These are phyloP conservation scores for Ctenosaura bakeri DNA, from an alignment of 2,797 vertebrate species.

Conservation along the genomic window DNA sequence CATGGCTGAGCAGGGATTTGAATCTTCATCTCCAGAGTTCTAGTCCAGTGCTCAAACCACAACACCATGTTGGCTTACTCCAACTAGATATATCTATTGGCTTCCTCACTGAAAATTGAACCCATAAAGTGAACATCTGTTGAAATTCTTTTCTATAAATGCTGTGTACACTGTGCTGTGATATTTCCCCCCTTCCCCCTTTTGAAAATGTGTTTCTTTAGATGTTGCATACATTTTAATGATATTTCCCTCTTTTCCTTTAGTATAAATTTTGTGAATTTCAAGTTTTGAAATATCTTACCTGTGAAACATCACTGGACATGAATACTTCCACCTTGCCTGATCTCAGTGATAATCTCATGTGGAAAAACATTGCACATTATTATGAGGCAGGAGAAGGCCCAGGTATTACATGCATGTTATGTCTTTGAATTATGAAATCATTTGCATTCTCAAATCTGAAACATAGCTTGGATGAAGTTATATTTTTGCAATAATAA, in stretches of 20 bases:
- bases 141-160: too few relatives aligned
- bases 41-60: too few relatives aligned
- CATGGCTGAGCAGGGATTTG: too few relatives aligned
- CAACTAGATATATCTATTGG: not conserved
- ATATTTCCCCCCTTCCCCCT: too few relatives aligned
- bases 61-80: not conserved
- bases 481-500: too few relatives aligned
- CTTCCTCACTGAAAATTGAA: not conserved
- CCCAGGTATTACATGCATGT: slow-evolving; percentile 60
- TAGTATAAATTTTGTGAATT: slow-evolving; percentile 55
- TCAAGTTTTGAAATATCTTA: slow-evolving; percentile 61
- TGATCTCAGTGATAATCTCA: slow-evolving; percentile 71
- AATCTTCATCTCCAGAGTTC: too few relatives aligned
- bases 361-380: slow-evolving; percentile 74
- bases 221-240: not conserved
- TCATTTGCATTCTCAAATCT: not conserved
- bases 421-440: slow-evolving; percentile 16
- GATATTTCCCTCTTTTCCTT: not conserved
- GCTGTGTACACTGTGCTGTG: too few relatives aligned
- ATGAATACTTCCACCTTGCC: slow-evolving; percentile 68
- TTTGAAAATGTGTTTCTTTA: not conserved
- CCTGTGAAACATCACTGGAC: slow-evolving; percentile 43
- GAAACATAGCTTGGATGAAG: not conserved
- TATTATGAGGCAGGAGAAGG: slow-evolving; percentile 70
- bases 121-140: not conserved